Evolutionary conservation across 2,888 invertebrate genomes (phyloP), one percentile per base, ranked within the genome.

Genomic region (Pseudanteris insignis): DNA sequence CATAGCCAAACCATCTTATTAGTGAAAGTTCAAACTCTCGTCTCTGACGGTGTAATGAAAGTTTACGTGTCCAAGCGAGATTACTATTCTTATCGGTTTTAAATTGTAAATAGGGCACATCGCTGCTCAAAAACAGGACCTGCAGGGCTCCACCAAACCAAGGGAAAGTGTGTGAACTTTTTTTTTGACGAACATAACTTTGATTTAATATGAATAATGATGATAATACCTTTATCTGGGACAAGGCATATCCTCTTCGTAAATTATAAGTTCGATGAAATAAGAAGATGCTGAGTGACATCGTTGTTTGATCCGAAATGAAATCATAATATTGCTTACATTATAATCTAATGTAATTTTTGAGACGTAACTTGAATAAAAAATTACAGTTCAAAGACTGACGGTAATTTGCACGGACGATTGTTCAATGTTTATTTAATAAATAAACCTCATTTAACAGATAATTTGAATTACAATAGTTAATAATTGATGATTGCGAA

Each of bases 21-120:
- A 60, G 63, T 65, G 65, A 65, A 63, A 63, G 63, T 65, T 58
- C 46, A 59, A 51, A 55, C 34, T 55, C 60, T 63, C 60, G 53
- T 55, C 57, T 59, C 62, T 32, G 44, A 37, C 57, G 48, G 53
- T 57, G 55, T 59, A 62, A 65, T 62, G 62, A 62, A 62, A 62
- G 65, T 59, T 62, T 55, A 50, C 59, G 53, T 53, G 47, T 24
- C 21, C 41, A 34, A 47, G 28, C 53, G 30, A 54, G 53, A 60
- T 60, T 60, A 60, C 60, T 60, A 60, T 60, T 60, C 53, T 60
- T 60, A 53, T 60, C 47, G 60, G 48, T 47, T 60, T 60, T 60
- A 60, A 41, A 60, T 53, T 60, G 41, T 53, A 60, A 60, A 60
- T 60, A 59, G 59, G 59, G 59, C 59, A 51, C 51, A 47, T 41